Percentiles rank a stretch among this genome's conserved stretches.
Evolutionary conservation across 2,888 invertebrate species (phyloP).

Genomic region (Priocnemis perturbator): DNA sequence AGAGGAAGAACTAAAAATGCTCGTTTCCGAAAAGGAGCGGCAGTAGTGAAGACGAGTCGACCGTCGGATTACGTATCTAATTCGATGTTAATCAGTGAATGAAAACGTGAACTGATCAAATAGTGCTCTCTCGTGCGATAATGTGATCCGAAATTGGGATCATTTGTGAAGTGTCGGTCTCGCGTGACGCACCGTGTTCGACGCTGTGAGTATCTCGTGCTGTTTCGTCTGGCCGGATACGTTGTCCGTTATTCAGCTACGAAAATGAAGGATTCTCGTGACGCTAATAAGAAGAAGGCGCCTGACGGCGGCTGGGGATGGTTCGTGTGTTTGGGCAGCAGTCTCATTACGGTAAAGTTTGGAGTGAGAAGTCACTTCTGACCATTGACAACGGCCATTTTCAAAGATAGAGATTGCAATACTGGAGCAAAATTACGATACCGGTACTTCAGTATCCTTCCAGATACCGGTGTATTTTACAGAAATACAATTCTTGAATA

Average conservation of each 20-base stretch:
- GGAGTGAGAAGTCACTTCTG: not conserved
- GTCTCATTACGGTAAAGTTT: constrained; percentile 85
- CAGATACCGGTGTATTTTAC: no score
- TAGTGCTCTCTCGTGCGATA: not conserved
- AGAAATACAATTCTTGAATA: no score
- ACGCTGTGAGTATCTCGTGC: no score
- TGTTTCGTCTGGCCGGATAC: no score
- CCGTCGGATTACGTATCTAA: not conserved
- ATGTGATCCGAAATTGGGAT: constrained; percentile 3
- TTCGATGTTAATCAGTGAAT: not conserved
- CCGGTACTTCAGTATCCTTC: no score
- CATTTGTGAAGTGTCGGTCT: not conserved
- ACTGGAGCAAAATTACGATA: no score
- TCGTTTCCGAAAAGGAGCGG: no score
- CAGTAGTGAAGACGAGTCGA: no score
- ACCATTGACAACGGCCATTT: not conserved
- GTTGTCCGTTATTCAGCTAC: no score
- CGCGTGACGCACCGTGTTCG: no score
- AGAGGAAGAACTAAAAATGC: no score
- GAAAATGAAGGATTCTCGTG: constrained; percentile 24
- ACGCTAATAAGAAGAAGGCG: constrained; percentile 62
- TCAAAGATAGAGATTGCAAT: no score
- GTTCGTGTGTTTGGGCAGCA: constrained; percentile 89
- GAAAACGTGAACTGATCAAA: not conserved
- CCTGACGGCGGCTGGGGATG: constrained; percentile 93